phyloP scores from a whole-genome alignment of 2,888 invertebrate genomes.

The Molanna angustata region DNA sequence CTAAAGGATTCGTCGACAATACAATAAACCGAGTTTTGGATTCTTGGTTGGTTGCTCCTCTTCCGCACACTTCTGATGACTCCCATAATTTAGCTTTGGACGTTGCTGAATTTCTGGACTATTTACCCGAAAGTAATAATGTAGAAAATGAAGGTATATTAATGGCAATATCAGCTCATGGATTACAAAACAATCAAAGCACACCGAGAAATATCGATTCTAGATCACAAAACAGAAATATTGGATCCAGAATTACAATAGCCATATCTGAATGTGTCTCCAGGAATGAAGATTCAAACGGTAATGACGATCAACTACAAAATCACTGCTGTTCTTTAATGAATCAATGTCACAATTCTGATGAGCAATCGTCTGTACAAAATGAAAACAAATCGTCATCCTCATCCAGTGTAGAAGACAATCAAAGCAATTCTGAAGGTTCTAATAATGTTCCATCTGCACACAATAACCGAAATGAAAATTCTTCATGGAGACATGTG shows the following conservation, averaged over 20 bases:
- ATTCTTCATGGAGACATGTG: constrained; percentile 15
- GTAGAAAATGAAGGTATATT: constrained; percentile 70
- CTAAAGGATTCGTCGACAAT: constrained; percentile 66
- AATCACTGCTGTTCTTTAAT: neutral
- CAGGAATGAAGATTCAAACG: neutral
- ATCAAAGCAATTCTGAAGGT: neutral
- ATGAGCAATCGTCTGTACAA: neutral
- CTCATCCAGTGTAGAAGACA: neutral
- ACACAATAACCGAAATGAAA: neutral
- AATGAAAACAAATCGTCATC: neutral
- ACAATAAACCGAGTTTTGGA: constrained; percentile 67
- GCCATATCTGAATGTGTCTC: constrained; percentile 12
- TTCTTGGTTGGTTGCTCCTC: constrained; percentile 54
- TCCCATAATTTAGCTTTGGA: constrained; percentile 41
- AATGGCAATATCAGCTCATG: constrained; percentile 73
- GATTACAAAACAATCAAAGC: constrained; percentile 49
- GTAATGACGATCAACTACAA: neutral
- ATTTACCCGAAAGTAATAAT: constrained; percentile 54
- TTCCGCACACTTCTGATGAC: constrained; percentile 44
- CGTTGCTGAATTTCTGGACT: constrained; percentile 55
- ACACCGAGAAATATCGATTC: constrained; percentile 5
- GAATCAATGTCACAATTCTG: neutral
- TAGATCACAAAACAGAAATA: constrained; percentile 3
- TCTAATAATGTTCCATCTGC: neutral
- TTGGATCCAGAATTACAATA: constrained; percentile 9